Evolutionary conservation across 1,140 invertebrate species (phyloP), one percentile per base, ranked within the genome.

Genomic region (Scaptomyza graminum): DNA sequence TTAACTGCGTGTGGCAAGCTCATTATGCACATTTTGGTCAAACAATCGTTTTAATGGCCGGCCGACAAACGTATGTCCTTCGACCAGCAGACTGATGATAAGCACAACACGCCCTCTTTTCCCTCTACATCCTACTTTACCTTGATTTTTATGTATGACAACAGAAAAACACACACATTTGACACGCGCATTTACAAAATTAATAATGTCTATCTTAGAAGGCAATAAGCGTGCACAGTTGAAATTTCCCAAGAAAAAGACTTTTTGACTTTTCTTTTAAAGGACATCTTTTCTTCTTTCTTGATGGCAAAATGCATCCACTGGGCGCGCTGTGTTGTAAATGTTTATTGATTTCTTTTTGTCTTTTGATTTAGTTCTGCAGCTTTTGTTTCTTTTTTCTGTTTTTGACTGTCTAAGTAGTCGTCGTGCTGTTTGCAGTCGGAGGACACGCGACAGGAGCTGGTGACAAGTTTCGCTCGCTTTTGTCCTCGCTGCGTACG

Each of bases 1-100:
- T 90, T 90, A 90, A 90, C 87, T 90, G 85, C 88, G 85, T 90
- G 85, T 90, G 85, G 87, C 85, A 90, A 34, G 79, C 90, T 90
- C 88, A 90, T 90, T 90, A 90, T 90, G 73, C 65, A 72, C 82
- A 90, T 78, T 85, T 78, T 82, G 60, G 78, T 51, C 49, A 55
- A 72, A 85, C 82, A 85, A 85, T 72, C 67, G 22, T 52, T 50
- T 87, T 85, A 87, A n/a, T n/a, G n/a, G n/a, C n/a, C 77, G 82
- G 52, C 63, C 81, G 18, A 64, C 41, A 59, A 49, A 16, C 22
- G 25, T 61, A 64, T 43, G 82, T 69, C 82, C 82, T 82, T 87
- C 50, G 16, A 54, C 16, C 39, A n/a, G 22, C 18, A 22, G 16
- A 12, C 37, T 6, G 56, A 39, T 77, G 85, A 84, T 81, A 73